Conservation (phyloP, 1,140 invertebrate genomes). For the Lerema accius region DNA sequence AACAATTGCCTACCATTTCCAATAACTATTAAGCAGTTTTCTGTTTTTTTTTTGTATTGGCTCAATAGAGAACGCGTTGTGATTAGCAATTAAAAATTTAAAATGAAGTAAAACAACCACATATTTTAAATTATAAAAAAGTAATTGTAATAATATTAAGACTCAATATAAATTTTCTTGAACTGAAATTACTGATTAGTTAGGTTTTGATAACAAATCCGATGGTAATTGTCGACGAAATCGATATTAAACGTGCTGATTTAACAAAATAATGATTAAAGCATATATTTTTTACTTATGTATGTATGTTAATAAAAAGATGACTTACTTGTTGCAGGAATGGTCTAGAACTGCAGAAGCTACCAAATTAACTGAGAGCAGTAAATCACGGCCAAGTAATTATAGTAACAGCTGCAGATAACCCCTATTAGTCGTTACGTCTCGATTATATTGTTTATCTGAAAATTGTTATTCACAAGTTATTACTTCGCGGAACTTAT, state of each 20-base stretch:
- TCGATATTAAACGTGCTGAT: no score
- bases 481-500: conserved; percentile 32
- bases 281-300: no score
- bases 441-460: conserved; percentile 48
- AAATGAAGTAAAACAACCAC: not conserved
- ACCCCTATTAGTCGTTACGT: conserved; percentile 55
- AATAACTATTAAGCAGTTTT: conserved; percentile 10
- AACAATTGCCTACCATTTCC: conserved; percentile 37
- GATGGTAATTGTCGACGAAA: no score
- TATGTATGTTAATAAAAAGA: no score
- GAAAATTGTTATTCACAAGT: conserved; percentile 37
- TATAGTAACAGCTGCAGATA: conserved; percentile 59
- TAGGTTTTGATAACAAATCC: no score
- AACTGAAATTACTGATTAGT: no score
- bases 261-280: no score
- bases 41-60: not conserved
- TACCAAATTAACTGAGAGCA: conserved; percentile 38
- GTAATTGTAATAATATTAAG: no score
- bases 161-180: no score
- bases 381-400: conserved; percentile 38
- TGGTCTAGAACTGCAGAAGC: conserved; percentile 28
- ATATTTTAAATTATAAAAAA: no score
- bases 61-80: not conserved
- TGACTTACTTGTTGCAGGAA: conserved; percentile 35
- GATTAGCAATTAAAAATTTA: conserved; percentile 8